Evolutionary conservation across 2,797 vertebrate genomes (phyloP).

Genomic region (Bradypodion pumilum): DNA sequence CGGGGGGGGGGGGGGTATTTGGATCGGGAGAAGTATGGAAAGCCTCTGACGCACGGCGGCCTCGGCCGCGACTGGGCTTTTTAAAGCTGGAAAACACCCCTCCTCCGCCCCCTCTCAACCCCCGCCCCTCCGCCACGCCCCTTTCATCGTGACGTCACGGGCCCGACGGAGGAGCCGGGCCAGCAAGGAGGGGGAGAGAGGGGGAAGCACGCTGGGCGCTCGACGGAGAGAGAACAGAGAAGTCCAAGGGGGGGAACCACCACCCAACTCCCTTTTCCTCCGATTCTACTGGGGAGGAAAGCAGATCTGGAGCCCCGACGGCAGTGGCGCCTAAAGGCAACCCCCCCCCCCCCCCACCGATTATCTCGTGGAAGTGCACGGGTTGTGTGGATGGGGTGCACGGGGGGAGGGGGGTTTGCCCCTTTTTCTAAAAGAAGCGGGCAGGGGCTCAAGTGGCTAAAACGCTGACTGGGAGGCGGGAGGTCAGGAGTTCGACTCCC

Average conservation of each 20-base stretch:
- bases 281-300: background rate
- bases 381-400: background rate
- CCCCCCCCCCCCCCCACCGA: background rate
- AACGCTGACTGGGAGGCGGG: no score
- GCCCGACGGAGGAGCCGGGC: constrained; percentile 38
- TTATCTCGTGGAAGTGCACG: background rate
- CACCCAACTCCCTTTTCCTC: background rate
- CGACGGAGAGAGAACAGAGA: background rate
- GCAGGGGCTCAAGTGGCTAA: no score
- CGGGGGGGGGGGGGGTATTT: constrained; percentile 47
- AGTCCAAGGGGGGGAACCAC: background rate
- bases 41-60: constrained; percentile 87
- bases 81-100: constrained; percentile 98
- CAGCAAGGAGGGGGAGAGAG: constrained; percentile 46
- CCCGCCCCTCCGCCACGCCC: constrained; percentile 74
- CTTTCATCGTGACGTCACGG: constrained; percentile 82
- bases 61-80: constrained; percentile 83
- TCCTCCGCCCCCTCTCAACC: constrained; percentile 68
- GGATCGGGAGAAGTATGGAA: constrained; percentile 68
- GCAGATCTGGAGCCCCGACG: background rate
- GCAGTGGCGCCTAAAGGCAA: background rate
- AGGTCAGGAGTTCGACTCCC: no score
- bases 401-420: background rate
- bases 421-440: no score
- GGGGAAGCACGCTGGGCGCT: constrained; percentile 6